Evolutionary conservation across 2,888 invertebrate genomes (phyloP).

Genomic region (Crioceris asparagi): DNA sequence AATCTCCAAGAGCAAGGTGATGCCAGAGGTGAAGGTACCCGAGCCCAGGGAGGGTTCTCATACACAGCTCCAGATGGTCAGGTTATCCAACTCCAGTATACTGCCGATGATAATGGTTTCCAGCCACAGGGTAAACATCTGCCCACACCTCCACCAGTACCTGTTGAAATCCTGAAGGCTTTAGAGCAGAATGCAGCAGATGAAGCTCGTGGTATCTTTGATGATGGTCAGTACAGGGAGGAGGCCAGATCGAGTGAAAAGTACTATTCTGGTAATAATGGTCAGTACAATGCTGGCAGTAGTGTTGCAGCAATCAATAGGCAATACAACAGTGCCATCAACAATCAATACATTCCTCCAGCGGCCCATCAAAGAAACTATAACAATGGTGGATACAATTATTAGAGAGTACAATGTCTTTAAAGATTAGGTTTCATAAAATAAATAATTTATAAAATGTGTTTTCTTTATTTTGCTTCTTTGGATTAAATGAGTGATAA

Average conservation of each 20-base stretch:
- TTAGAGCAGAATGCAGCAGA: conserved; percentile 24
- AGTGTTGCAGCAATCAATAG: no score
- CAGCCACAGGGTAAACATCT: conserved; percentile 44
- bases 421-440: no score
- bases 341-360: no score
- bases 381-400: no score
- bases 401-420: no score
- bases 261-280: conserved; percentile 2
- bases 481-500: no score
- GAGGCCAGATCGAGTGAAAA: not conserved
- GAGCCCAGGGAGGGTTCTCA: conserved; percentile 28
- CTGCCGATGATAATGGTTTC: conserved; percentile 48
- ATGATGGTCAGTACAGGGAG: conserved; percentile 21
- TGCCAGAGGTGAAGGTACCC: conserved; percentile 19
- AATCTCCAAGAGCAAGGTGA: conserved; percentile 33
- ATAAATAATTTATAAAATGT: no score
- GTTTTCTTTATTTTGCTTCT: no score
- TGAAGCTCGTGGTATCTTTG: conserved; percentile 22
- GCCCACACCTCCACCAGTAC: conserved; percentile 49
- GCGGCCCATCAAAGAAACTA: no score
- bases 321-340: no score
- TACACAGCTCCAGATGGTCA: conserved; percentile 32
- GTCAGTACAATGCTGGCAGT: conserved; percentile 9
- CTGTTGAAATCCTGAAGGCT: conserved; percentile 43
- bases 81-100: conserved; percentile 31